Conservation (phyloP, 2,113 vertebrate species). For the Phaethornis superciliosus region DNA sequence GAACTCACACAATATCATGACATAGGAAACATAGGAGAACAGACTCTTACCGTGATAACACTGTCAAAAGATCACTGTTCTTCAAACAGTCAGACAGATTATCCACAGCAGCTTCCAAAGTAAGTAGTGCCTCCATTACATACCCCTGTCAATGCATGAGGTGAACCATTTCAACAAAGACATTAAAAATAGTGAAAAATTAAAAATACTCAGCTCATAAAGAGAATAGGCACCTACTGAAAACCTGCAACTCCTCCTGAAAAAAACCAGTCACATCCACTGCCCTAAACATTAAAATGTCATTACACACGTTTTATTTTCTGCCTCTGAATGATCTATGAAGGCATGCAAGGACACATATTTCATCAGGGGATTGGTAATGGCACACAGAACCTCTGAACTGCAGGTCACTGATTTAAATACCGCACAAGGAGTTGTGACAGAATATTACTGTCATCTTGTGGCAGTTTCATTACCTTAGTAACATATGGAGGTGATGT, state of each 20-base stretch:
- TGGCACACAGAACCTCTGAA: neutral
- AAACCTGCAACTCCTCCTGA: neutral
- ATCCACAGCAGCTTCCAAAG: conserved; percentile 95
- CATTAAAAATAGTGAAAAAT: neutral
- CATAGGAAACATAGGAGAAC: neutral
- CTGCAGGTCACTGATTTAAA: conserved; percentile 10
- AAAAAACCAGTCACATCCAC: neutral
- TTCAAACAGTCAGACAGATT: conserved; percentile 96
- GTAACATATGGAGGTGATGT: conserved; percentile 21
- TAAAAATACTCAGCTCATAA: neutral
- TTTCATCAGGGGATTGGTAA: neutral
- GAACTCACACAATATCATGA: neutral
- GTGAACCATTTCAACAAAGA: neutral
- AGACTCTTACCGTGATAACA: conserved; percentile 87
- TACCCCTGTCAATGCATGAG: conserved; percentile 83
- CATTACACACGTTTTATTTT: neutral
- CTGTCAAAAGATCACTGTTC: conserved; percentile 93
- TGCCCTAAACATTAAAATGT: neutral
- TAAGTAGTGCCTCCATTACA: conserved; percentile 96
- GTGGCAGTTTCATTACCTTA: conserved; percentile 38
- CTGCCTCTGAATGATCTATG: neutral
- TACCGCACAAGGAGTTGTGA: conserved; percentile 15
- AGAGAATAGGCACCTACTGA: neutral
- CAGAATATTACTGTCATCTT: conserved; percentile 49
- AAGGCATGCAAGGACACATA: neutral